phyloP scores from a whole-genome alignment of 2,888 invertebrate species.

The Habrosyne pyritoides region DNA sequence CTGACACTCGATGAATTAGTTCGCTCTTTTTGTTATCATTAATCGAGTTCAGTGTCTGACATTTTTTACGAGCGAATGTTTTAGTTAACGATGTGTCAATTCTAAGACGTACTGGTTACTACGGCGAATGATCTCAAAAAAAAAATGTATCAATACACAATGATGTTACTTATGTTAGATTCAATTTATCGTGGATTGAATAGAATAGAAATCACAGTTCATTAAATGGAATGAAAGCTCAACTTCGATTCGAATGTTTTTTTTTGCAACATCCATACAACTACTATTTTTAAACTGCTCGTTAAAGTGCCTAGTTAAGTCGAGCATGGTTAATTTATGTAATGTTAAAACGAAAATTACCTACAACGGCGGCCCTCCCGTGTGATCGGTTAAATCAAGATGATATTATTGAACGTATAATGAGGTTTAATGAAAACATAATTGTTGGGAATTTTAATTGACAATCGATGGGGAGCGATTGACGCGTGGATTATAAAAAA shows the following conservation, averaged over 20 bases:
- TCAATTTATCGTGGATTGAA: background rate
- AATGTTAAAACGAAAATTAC: constrained; percentile 43
- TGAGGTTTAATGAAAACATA: constrained; percentile 57
- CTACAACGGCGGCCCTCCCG: constrained; percentile 25
- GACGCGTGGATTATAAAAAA: constrained; percentile 43
- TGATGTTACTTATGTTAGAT: constrained; percentile 1
- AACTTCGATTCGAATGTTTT: background rate
- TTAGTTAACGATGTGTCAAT: constrained; percentile 10
- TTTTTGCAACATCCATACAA: background rate
- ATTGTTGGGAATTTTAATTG: constrained; percentile 71
- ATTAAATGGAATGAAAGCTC: background rate
- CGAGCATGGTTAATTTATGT: constrained; percentile 26
- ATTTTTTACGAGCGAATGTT: constrained; percentile 28
- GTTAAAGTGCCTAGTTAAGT: constrained; percentile 25
- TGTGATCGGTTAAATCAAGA: constrained; percentile 49
- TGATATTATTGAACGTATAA: constrained; percentile 56
- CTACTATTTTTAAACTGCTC: constrained; percentile 19
- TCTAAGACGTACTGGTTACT: constrained; percentile 6
- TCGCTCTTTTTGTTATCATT: constrained; percentile 62
- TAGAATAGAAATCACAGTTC: background rate
- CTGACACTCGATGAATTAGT: constrained; percentile 55
- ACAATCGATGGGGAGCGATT: constrained; percentile 50
- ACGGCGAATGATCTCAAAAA: background rate
- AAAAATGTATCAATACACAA: background rate
- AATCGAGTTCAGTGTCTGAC: constrained; percentile 41